Conservation (phyloP, 2,888 invertebrate genomes). For the Antheraea assamensis region DNA sequence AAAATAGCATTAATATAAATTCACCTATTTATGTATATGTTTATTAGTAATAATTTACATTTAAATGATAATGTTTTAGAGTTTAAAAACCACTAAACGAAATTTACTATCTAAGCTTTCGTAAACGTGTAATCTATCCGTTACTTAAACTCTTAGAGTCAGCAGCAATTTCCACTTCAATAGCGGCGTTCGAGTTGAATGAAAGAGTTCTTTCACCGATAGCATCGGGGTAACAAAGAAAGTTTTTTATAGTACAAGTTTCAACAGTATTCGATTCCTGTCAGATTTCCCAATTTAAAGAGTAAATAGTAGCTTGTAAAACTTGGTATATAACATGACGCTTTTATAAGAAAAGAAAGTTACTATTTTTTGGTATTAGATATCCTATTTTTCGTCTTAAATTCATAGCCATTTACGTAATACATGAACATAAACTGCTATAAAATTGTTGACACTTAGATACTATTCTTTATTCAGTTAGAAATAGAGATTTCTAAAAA, state of each 20-base stretch:
- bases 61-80: neutral
- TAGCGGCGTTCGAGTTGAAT: slow-evolving; percentile 51
- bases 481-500: too few relatives aligned
- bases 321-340: slow-evolving; percentile 29
- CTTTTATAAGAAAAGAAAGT: neutral
- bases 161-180: slow-evolving; percentile 48
- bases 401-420: too few relatives aligned
- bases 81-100: slow-evolving; percentile 5
- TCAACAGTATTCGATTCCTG: slow-evolving; percentile 59
- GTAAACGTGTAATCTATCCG: slow-evolving; percentile 32
- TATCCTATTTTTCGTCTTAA: neutral
- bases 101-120: slow-evolving; percentile 25
- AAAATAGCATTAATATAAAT: too few relatives aligned
- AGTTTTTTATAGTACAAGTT: slow-evolving; percentile 77
- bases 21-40: neutral
- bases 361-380: neutral
- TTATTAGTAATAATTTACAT: neutral
- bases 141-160: slow-evolving; percentile 35
- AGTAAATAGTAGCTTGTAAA: slow-evolving; percentile 62
- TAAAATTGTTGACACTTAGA: neutral
- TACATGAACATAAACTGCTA: neutral
- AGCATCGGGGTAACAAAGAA: slow-evolving; percentile 78
- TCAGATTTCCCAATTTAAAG: slow-evolving; percentile 75
- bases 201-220: slow-evolving; percentile 68
- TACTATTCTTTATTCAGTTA: neutral